phyloP scores from a whole-genome alignment of 2,888 invertebrate genomes.

The Byasa hedistus region DNA sequence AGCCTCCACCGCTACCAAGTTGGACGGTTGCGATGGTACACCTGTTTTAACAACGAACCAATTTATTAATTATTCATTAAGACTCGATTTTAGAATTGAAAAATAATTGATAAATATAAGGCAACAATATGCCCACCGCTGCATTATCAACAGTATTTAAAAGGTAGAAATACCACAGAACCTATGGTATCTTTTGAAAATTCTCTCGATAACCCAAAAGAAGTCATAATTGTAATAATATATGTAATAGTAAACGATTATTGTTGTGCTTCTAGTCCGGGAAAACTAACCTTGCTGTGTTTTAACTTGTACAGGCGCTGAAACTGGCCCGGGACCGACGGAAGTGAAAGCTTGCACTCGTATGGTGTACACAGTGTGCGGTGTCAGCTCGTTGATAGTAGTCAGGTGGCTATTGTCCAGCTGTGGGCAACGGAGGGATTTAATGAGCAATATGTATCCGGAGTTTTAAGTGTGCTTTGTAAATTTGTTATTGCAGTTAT shows the following conservation, averaged over 20 bases:
- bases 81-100: too few relatives aligned
- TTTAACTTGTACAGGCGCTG: slow-evolving; percentile 97
- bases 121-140: too few relatives aligned
- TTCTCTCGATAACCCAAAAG: too few relatives aligned
- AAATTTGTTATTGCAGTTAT: background rate
- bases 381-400: slow-evolving; percentile 94
- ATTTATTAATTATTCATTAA: too few relatives aligned
- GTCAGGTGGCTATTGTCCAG: slow-evolving; percentile 95
- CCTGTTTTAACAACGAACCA: slow-evolving; percentile 69
- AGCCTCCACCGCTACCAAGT: slow-evolving; percentile 90
- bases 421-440: slow-evolving; percentile 40
- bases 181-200: too few relatives aligned
- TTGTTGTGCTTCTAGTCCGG: background rate
- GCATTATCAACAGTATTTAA: too few relatives aligned
- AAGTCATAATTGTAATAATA: too few relatives aligned
- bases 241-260: background rate
- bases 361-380: slow-evolving; percentile 96
- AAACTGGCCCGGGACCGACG: slow-evolving; percentile 96
- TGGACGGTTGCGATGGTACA: slow-evolving; percentile 97
- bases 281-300: slow-evolving; percentile 92
- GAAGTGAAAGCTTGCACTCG: slow-evolving; percentile 95
- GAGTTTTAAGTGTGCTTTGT: too few relatives aligned
- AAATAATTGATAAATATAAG: too few relatives aligned
- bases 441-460: background rate
- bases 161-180: too few relatives aligned